Conservation (phyloP, 2,888 invertebrate species). For the Anthrax anthrax region DNA sequence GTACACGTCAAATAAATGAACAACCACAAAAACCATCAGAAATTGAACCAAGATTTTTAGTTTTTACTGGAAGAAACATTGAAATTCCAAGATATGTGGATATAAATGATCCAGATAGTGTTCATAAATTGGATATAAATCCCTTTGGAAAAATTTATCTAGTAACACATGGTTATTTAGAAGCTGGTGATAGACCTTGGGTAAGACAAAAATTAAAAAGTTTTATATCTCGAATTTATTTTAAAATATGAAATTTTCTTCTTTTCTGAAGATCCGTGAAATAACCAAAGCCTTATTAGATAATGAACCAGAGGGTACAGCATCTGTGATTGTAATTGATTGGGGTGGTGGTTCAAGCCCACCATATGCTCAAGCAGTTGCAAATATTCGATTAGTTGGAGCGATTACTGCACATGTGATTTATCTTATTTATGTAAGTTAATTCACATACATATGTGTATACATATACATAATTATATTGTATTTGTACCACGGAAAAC, state of each 20-base stretch:
- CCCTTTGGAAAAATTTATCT: conserved; percentile 52
- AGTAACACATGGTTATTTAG: conserved; percentile 76
- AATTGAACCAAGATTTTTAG: conserved; percentile 40
- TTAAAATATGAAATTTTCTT: background rate
- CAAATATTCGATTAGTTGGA: conserved; percentile 76
- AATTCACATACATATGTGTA: no score
- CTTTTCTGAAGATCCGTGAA: conserved; percentile 41
- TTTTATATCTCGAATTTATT: no score
- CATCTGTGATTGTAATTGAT: conserved; percentile 66
- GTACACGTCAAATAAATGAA: conserved; percentile 61
- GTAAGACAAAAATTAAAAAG: conserved; percentile 33
- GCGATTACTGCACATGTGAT: conserved; percentile 65
- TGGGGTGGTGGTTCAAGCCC: conserved; percentile 79
- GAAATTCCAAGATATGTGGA: conserved; percentile 45
- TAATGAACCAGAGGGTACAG: conserved; percentile 45
- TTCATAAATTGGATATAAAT: conserved; percentile 47
- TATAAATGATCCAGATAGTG: conserved; percentile 49
- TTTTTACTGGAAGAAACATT: conserved; percentile 39
- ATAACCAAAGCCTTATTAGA: conserved; percentile 57
- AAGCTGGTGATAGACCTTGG: conserved; percentile 70
- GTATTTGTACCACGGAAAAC: background rate
- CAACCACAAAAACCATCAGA: conserved; percentile 59
- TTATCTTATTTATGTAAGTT: conserved; percentile 39
- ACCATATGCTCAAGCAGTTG: conserved; percentile 83
- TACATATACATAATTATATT: no score